These are phyloP conservation scores for Halcyon badia DNA, from an alignment of 2,797 vertebrate genomes.

Conservation along the genomic window DNA sequence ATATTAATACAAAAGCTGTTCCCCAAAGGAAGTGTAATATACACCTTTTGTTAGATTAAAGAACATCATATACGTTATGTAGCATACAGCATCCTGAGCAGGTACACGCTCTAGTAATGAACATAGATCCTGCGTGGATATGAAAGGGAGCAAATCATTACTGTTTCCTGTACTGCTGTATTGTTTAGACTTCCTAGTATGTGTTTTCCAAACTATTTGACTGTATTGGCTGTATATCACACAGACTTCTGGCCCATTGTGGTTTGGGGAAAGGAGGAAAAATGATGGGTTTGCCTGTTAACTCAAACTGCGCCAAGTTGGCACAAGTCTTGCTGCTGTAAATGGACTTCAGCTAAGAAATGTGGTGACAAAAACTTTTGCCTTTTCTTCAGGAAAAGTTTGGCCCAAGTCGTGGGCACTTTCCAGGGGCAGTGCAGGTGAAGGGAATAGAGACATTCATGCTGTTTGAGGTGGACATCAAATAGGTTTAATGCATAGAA, in stretches of 20 bases:
- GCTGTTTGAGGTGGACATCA: background rate
- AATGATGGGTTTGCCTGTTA: accelerated
- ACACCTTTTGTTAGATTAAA: background rate
- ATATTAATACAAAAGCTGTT: background rate
- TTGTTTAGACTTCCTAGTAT: background rate
- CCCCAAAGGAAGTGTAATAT: background rate
- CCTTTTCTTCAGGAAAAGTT: background rate
- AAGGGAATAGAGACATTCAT: background rate
- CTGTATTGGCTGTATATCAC: background rate
- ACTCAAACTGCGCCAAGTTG: background rate
- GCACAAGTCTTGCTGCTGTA: background rate
- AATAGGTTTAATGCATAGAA: background rate
- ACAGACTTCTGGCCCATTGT: background rate
- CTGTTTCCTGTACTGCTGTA: background rate
- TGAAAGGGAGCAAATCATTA: background rate
- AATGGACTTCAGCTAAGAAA: background rate
- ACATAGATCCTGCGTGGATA: background rate
- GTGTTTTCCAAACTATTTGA: background rate
- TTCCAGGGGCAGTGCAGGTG: background rate
- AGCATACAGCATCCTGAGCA: background rate
- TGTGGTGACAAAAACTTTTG: background rate
- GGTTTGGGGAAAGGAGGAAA: background rate
- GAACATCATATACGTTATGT: background rate
- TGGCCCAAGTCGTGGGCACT: accelerated
- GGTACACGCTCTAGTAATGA: background rate